Evolutionary conservation across 2,797 vertebrate genomes (phyloP).

Genomic region (Bucorvus abyssinicus): DNA sequence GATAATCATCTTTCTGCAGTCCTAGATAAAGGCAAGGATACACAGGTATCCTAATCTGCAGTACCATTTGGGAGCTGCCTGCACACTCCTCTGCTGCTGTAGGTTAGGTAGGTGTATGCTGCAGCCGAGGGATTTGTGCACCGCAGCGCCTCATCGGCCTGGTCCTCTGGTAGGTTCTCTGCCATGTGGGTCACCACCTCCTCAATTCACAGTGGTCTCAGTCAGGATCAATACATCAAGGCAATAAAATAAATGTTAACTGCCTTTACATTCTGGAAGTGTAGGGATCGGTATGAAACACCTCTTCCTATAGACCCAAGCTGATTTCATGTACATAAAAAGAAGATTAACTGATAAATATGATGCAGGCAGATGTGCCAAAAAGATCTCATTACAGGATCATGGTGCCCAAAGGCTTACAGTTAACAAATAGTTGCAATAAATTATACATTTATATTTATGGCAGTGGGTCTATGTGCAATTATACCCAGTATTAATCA

Average conservation of each 20-base stretch:
- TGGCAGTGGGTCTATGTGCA: neutral
- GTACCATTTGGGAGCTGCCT: neutral
- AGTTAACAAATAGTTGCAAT: neutral
- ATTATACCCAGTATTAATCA: neutral
- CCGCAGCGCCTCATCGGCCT: neutral
- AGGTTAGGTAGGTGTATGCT: fast-evolving
- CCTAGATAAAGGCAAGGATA: neutral
- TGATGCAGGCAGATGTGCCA: neutral
- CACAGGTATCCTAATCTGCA: fast-evolving
- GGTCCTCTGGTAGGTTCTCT: no score
- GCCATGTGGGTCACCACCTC: no score
- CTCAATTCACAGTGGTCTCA: fast-evolving
- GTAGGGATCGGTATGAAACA: neutral
- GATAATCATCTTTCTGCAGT: neutral
- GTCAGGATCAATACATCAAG: neutral
- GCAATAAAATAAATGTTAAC: neutral
- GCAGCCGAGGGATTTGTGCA: no score
- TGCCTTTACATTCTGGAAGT: neutral
- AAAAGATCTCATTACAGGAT: neutral
- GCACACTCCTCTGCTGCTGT: fast-evolving
- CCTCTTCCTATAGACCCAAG: neutral
- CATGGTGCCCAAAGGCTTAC: neutral
- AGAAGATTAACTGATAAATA: neutral
- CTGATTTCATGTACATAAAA: neutral
- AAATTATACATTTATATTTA: neutral